Percentiles rank a stretch among this genome's conserved stretches.
Evolutionary conservation across 2,888 invertebrate genomes (phyloP).

Genomic region (Tachina fera): DNA sequence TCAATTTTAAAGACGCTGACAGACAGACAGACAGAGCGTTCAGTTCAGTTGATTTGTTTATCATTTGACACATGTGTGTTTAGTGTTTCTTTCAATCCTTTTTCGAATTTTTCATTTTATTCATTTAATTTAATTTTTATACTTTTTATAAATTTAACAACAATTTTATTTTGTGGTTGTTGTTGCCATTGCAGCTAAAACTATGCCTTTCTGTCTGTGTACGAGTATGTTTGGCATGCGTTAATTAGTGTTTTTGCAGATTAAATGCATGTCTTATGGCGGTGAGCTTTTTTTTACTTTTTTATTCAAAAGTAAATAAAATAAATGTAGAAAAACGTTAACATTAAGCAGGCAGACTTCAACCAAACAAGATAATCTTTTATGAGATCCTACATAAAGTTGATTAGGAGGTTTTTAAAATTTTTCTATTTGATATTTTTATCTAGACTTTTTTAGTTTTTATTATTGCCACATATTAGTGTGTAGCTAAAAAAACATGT

Average conservation of each 20-base stretch:
- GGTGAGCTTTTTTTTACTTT: constrained; percentile 34
- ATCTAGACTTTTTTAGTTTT: neutral
- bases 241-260: constrained; percentile 71
- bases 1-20: constrained; percentile 69
- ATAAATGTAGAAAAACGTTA: constrained; percentile 65
- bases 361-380: constrained; percentile 58
- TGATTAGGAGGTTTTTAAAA: constrained; percentile 55
- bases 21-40: constrained; percentile 38
- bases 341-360: constrained; percentile 70
- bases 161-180: constrained; percentile 5
- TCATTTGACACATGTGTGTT: constrained; percentile 78
- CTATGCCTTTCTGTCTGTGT: neutral
- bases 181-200: constrained; percentile 24
- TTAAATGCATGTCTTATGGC: constrained; percentile 63
- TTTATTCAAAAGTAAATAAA: constrained; percentile 12
- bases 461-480: constrained; percentile 33
- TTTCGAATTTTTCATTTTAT: constrained; percentile 46
- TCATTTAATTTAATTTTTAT: constrained; percentile 35
- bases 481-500: constrained; percentile 13
- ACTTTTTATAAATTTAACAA: constrained; percentile 20
- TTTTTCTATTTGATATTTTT: neutral
- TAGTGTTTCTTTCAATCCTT: constrained; percentile 67
- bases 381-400: constrained; percentile 67
- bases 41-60: constrained; percentile 79
- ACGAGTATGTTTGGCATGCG: constrained; percentile 59